Base-by-base conservation (phyloP, 2,113 vertebrate species). In the Scortum barcoo region DNA sequence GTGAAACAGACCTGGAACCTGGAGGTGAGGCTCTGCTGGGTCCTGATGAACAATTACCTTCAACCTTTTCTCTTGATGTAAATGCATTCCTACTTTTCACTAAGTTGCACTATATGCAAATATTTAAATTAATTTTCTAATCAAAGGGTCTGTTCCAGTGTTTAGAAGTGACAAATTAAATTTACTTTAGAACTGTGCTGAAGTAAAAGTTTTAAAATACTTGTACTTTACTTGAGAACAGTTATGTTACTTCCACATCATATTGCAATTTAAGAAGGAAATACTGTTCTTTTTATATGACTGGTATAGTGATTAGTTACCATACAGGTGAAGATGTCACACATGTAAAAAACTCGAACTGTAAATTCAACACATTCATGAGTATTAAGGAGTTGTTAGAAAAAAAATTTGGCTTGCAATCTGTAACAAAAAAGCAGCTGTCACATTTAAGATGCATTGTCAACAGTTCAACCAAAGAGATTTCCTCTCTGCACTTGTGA, bases 1-100 rank as follows among this genome's bases (percentile, higher is more conserved):
- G 95, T 99, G 69, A 95, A 95, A 67, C 97, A 97, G 83, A 98
- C 96, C 0, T 99, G 98, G 98, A 96, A 95, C 22, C 94, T 99
- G 74, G 98, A 99, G 97, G 98, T 99, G 93, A 94, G 67, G 22
- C 38, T 28, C 12, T 16, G 38, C 16, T 33, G 22, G 16, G 28
- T 38, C 7, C 16, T 61, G 40, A 0, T 5, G 22, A 54, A 20
- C 3, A 28, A 3, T 17, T 10, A n/a, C 28, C 11, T 5, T 57
- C 44, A 68, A 20, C 16, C 10, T 17, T 81, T 14, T 44, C 22
- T 48, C 17, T 40, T 26, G 19, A 38, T 14, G 68, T 7, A 3
- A 36, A 11, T 1, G 5, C 28, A 26, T 16, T 30, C 28, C 7
- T 14, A 24, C 2, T 51, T 42, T 26, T 20, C 4, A 38, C 51